A percentile compares a stretch with the other conserved stretches of the same genome.
Conservation (phyloP, 2,113 vertebrate genomes). For the Planiliza haematocheilus region DNA sequence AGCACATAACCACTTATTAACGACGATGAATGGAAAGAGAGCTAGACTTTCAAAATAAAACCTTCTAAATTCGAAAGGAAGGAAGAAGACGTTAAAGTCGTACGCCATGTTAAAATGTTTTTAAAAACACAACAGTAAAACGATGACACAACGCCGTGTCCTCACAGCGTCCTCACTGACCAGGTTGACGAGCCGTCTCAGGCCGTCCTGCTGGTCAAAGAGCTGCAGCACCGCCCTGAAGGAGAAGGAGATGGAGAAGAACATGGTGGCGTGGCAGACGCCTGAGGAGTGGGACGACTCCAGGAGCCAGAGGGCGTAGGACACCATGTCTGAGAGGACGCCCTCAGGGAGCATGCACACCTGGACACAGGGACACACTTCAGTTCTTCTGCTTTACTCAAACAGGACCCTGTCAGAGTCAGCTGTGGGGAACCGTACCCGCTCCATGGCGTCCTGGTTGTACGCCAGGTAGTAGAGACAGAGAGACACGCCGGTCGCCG, state of each 20-base stretch:
- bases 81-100: no score
- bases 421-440: no score
- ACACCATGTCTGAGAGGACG: constrained; percentile 91
- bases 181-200: constrained; percentile 93
- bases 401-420: no score
- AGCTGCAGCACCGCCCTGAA: constrained; percentile 94
- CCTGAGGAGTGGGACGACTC: constrained; percentile 96
- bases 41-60: no score
- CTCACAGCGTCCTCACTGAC: no score
- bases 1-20: no score
- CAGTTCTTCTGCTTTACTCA: no score
- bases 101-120: no score
- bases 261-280: constrained; percentile 98
- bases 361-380: constrained; percentile 77
- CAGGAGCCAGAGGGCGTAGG: constrained; percentile 95
- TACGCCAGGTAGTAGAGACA: constrained; percentile 97
- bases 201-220: constrained; percentile 94
- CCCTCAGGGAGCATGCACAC: constrained; percentile 92
- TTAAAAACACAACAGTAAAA: no score
- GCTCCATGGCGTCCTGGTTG: constrained; percentile 97
- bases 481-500: constrained; percentile 95
- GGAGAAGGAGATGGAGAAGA: constrained; percentile 97
- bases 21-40: no score
- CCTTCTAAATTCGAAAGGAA: no score
- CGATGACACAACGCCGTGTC: no score